Conservation (phyloP, 2,113 vertebrate species). For the Ictidomys tridecemlineatus region DNA sequence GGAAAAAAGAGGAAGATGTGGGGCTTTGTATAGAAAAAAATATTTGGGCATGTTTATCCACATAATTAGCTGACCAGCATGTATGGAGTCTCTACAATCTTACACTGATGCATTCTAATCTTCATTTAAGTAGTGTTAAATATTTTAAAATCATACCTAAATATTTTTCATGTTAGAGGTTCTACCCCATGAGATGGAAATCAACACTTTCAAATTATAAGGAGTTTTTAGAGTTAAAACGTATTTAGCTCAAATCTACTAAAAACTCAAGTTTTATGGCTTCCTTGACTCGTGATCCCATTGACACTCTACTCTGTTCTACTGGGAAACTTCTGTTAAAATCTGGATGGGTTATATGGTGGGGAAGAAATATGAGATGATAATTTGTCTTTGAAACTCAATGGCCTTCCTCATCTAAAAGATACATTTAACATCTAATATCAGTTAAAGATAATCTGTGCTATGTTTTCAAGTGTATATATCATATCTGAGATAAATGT, state of each 20-base stretch:
- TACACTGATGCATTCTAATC: not conserved
- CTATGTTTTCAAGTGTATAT: not conserved
- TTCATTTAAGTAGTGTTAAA: not conserved
- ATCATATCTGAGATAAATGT: conserved; percentile 9
- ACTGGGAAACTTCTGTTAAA: not conserved
- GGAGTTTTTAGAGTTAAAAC: not conserved
- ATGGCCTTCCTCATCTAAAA: conserved; percentile 6
- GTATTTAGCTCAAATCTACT: not conserved
- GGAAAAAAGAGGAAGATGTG: not conserved
- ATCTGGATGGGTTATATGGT: not conserved
- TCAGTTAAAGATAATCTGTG: not conserved
- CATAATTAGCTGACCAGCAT: not conserved
- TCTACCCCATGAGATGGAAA: not conserved
- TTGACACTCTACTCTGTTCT: not conserved
- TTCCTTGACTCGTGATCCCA: not conserved
- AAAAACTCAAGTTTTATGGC: not conserved
- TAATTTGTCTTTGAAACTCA: conserved; percentile 29
- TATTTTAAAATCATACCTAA: not conserved
- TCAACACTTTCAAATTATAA: not conserved
- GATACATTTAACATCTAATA: not conserved
- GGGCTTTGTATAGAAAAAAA: not conserved
- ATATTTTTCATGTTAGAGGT: not conserved
- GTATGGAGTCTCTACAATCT: not conserved
- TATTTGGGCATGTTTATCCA: not conserved
- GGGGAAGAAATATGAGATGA: not conserved